These are phyloP conservation scores for Lepidurus couesii DNA, from an alignment of 1,140 invertebrate species.

Conservation along the genomic window DNA sequence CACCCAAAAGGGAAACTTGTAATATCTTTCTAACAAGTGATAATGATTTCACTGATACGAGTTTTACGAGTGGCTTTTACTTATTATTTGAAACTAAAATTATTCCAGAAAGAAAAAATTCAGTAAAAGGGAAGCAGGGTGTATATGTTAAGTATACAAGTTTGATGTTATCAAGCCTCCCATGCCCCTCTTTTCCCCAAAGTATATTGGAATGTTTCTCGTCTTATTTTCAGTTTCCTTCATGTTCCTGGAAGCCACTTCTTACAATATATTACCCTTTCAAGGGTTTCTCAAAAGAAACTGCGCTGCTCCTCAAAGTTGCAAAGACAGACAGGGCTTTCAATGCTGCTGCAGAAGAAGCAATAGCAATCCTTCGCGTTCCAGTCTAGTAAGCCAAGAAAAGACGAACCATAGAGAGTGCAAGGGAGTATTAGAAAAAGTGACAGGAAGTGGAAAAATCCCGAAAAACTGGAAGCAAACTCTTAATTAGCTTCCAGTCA, in stretches of 20 bases:
- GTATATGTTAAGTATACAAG: no score
- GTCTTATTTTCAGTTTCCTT: neutral
- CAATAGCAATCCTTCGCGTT: neutral
- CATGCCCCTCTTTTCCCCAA: neutral
- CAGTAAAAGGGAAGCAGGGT: no score
- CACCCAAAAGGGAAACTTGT: neutral
- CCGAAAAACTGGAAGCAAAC: neutral
- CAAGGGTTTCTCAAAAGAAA: neutral
- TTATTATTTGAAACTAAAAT: neutral
- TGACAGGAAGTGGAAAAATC: neutral
- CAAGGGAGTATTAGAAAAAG: neutral
- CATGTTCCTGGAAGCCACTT: neutral
- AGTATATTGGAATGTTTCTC: neutral
- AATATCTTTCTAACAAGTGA: neutral
- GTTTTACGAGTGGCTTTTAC: neutral
- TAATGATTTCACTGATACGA: neutral
- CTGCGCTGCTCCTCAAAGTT: neutral
- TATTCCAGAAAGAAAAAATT: neutral
- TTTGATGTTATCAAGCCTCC: neutral
- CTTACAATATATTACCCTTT: neutral
- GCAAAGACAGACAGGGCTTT: neutral
- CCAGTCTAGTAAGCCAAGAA: neutral
- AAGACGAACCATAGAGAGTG: neutral
- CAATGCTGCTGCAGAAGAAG: neutral
- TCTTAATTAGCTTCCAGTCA: neutral